phyloP scores from a whole-genome alignment of 1,140 invertebrate genomes.

The Brachionus paranguensis region DNA sequence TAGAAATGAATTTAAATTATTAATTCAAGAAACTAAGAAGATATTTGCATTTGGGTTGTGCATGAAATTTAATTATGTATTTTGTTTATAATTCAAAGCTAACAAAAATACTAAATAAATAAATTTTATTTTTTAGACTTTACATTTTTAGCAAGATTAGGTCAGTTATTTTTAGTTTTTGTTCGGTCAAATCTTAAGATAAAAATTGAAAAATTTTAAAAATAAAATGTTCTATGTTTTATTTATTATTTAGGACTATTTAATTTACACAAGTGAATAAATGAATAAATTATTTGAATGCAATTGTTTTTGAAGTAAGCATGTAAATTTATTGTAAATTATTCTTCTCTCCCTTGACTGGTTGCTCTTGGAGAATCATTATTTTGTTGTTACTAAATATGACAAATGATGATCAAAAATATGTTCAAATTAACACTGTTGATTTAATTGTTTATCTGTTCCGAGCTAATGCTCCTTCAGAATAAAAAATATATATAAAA shows the following conservation, averaged over 20 bases:
- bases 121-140: neutral
- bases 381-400: no score
- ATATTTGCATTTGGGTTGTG: neutral
- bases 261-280: neutral
- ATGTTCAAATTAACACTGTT: no score
- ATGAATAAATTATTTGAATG: no score
- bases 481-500: no score
- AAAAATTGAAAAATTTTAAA: neutral
- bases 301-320: no score
- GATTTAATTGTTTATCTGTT: no score
- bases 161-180: neutral
- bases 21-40: neutral
- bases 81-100: neutral
- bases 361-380: no score
- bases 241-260: neutral
- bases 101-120: neutral
- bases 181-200: neutral
- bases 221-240: neutral
- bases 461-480: no score
- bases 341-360: no score
- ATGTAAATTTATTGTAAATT: no score
- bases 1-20: constrained; percentile 1
- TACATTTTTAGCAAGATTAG: neutral
- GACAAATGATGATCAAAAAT: no score
- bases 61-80: neutral